These are phyloP conservation scores for Micronycteris hirsuta DNA, from an alignment of 2,113 vertebrate species.

Conservation along the genomic window DNA sequence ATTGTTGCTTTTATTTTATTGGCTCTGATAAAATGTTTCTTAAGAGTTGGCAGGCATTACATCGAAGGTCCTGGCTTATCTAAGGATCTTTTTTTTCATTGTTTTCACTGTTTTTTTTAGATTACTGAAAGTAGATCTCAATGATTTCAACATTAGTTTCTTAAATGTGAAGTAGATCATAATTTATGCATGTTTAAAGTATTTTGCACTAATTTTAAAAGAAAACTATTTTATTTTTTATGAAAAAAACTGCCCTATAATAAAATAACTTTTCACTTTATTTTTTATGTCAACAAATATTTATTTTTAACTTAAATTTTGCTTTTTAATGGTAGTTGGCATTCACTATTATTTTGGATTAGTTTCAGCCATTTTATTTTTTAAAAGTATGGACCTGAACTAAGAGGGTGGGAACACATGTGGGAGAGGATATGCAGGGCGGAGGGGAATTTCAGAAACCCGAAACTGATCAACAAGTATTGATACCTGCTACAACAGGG, in stretches of 20 bases:
- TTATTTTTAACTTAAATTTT: neutral
- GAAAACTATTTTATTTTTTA: neutral
- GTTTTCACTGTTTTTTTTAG: neutral
- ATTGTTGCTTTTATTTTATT: conserved; percentile 3
- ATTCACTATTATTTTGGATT: neutral
- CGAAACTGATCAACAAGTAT: neutral
- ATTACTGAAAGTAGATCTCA: neutral
- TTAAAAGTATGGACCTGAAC: neutral
- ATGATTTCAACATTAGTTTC: neutral
- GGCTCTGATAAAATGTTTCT: neutral
- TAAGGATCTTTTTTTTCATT: neutral
- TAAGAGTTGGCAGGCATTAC: neutral
- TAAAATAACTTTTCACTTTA: neutral
- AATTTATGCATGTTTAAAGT: neutral
- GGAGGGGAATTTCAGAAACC: too few relatives aligned
- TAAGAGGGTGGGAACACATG: too few relatives aligned
- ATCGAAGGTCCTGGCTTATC: neutral
- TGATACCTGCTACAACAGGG: neutral
- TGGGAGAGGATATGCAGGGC: too few relatives aligned
- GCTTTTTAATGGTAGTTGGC: neutral
- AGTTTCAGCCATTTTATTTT: neutral
- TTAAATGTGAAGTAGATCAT: neutral
- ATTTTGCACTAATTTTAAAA: neutral
- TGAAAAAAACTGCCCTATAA: too few relatives aligned
- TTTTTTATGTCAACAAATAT: neutral